These are phyloP conservation scores for Orthosia gothica DNA, from an alignment of 2,888 invertebrate species.

Conservation along the genomic window DNA sequence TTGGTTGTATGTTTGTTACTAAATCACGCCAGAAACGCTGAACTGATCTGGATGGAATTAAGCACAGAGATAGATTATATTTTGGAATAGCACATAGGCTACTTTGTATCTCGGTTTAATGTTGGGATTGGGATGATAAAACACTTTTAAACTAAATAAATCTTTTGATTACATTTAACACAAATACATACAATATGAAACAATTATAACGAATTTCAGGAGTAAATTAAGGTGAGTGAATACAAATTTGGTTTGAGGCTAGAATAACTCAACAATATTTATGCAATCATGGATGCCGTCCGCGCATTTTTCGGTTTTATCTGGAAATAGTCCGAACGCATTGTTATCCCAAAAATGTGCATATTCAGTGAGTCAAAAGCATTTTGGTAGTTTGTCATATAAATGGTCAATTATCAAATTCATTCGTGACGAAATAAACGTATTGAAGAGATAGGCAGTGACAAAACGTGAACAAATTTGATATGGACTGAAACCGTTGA, in stretches of 20 bases:
- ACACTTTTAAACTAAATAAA: neutral
- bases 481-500: slow-evolving; percentile 55
- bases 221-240: neutral
- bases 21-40: too few species aligned
- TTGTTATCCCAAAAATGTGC: slow-evolving; percentile 27
- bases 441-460: slow-evolving; percentile 52
- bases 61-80: too few species aligned
- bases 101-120: too few species aligned
- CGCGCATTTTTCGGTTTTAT: slow-evolving; percentile 18
- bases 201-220: neutral
- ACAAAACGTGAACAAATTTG: slow-evolving; percentile 57
- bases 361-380: slow-evolving; percentile 16
- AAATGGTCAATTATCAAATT: slow-evolving; percentile 58
- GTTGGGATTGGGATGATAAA: too few species aligned
- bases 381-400: slow-evolving; percentile 51
- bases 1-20: too few species aligned
- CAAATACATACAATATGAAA: neutral
- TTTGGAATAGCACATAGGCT: too few species aligned
- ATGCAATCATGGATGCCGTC: slow-evolving; percentile 3
- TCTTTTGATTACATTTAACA: neutral
- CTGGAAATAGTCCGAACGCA: neutral
- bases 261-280: slow-evolving; percentile 10
- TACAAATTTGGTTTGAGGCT: neutral
- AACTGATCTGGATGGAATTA: too few species aligned
- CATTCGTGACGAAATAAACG: slow-evolving; percentile 54